A percentile compares a stretch with the other conserved stretches of the same genome.
These are phyloP conservation scores for Plutella xylostella DNA, from an alignment of 2,888 invertebrate genomes.

Conservation along the genomic window DNA sequence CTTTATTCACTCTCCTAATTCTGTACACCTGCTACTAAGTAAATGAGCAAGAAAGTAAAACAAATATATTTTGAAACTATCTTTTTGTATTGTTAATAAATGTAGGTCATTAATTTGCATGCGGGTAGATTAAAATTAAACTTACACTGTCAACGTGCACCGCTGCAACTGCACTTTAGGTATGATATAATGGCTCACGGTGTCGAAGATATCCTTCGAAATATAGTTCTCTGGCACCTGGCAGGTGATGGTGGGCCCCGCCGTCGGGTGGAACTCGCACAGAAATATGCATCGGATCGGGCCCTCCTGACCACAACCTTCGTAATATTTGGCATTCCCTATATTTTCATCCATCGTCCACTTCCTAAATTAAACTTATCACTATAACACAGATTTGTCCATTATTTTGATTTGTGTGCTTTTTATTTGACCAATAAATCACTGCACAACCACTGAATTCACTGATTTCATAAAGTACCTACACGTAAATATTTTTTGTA, in stretches of 20 bases:
- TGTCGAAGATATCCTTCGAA: slow-evolving; percentile 85
- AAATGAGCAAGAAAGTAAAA: too few species aligned
- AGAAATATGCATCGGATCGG: slow-evolving; percentile 83
- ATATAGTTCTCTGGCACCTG: slow-evolving; percentile 85
- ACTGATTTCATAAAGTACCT: too few species aligned
- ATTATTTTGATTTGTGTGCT: too few species aligned
- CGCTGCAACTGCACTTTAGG: slow-evolving; percentile 84
- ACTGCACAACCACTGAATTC: too few species aligned
- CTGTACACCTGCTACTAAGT: too few species aligned
- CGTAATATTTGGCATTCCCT: slow-evolving; percentile 58
- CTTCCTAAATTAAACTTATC: slow-evolving; percentile 15
- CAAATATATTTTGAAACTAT: too few species aligned
- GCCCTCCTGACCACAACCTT: slow-evolving; percentile 74
- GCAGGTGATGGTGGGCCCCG: slow-evolving; percentile 82
- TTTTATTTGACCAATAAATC: too few species aligned
- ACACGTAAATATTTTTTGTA: slow-evolving; percentile 28
- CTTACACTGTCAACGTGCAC: slow-evolving; percentile 84
- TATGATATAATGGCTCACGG: slow-evolving; percentile 85
- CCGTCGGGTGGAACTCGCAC: slow-evolving; percentile 81
- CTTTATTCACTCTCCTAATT: too few species aligned
- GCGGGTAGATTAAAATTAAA: slow-evolving; percentile 19
- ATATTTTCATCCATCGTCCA: slow-evolving; percentile 50
- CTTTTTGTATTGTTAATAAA: too few species aligned
- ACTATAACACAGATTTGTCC: slow-evolving; percentile 7
- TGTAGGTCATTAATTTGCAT: too few species aligned